Conservation (phyloP, 2,113 vertebrate species). For the Eleginops maclovinus region DNA sequence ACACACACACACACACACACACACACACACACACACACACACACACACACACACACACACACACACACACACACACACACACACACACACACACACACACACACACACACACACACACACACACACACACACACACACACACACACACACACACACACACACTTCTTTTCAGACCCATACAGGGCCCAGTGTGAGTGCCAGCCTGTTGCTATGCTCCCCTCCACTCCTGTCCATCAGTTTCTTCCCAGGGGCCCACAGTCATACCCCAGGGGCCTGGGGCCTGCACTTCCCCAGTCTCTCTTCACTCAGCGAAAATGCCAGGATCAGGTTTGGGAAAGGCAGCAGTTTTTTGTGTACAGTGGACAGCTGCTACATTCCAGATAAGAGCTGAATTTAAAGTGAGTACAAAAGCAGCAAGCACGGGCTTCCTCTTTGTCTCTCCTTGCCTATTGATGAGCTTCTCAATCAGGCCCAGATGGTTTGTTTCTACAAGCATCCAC, state of each 20-base stretch:
- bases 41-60: slow-evolving; percentile 26
- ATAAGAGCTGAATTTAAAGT: slow-evolving; percentile 85
- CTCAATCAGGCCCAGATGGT: slow-evolving; percentile 76
- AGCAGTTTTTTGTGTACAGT: slow-evolving; percentile 80
- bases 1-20: slow-evolving; percentile 24
- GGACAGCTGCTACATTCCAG: slow-evolving; percentile 86
- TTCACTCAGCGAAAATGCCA: slow-evolving; percentile 74
- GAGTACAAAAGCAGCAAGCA: slow-evolving; percentile 75
- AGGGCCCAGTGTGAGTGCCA: slow-evolving; percentile 73
- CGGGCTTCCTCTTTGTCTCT: slow-evolving; percentile 70
- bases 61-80: slow-evolving; percentile 26
- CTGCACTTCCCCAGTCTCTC: slow-evolving; percentile 55
- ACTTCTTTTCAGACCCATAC: slow-evolving; percentile 62
- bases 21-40: slow-evolving; percentile 26
- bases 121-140: neutral
- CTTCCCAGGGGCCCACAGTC: slow-evolving; percentile 68
- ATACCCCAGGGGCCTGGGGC: slow-evolving; percentile 63
- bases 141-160: slow-evolving; percentile 19
- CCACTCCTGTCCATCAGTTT: slow-evolving; percentile 75
- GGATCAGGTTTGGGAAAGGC: slow-evolving; percentile 79
- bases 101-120: slow-evolving; percentile 25
- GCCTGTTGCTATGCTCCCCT: slow-evolving; percentile 77
- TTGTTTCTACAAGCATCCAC: slow-evolving; percentile 73
- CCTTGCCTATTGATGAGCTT: slow-evolving; percentile 71
- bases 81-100: slow-evolving; percentile 26